Base-by-base conservation (phyloP, 1,140 invertebrate genomes). In the Caenorhabditis remanei region DNA sequence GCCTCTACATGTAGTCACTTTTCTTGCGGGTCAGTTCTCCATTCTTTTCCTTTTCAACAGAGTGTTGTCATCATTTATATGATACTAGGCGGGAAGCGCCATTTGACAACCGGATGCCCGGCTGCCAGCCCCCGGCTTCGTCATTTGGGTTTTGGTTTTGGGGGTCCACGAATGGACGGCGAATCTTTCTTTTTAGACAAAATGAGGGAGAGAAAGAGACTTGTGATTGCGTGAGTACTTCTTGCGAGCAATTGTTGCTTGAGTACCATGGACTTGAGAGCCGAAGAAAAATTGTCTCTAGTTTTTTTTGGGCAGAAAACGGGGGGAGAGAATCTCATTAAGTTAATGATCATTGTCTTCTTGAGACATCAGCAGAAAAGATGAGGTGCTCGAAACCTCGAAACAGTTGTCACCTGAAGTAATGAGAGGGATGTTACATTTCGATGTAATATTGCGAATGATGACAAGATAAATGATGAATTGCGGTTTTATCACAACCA, bases 1-100 rank as follows among this genome's bases (percentile, higher is more conserved):
- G 94, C 98, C 98, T 14, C 95, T 99, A 90, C 98, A 98, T 93
- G 96, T 99, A 8, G 96, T 96, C 71, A 96, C 98, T 92, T 96
- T 96, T 5, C 95, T 98, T 63, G 94, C 97, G 24, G 92, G 93
- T 87, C 84, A 89, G 87, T 89, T 56, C 46, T 85, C 16, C 83
- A n/a, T 50, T 50, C 46, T 79, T 79, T 79, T 86, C 24, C 8
- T 43, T 43, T 53, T 24, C 84, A 58, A 56, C 55, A 55, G 46
- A 75, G 50, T 56, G 43, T 32, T 46, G 43, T 61, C 41, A 61
- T 84, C 58, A 56, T 19, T 61, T 58, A 61, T 84, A 84, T 63
- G 55, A 84, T 63, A 84, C 46, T 61, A 32, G 55, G 32, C 43
- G 55, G 55, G 55, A 63, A 61, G 41, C 43, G 55, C 19, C 7